Conservation (phyloP, 2,113 vertebrate species). For the Neomonachus schauinslandi region DNA sequence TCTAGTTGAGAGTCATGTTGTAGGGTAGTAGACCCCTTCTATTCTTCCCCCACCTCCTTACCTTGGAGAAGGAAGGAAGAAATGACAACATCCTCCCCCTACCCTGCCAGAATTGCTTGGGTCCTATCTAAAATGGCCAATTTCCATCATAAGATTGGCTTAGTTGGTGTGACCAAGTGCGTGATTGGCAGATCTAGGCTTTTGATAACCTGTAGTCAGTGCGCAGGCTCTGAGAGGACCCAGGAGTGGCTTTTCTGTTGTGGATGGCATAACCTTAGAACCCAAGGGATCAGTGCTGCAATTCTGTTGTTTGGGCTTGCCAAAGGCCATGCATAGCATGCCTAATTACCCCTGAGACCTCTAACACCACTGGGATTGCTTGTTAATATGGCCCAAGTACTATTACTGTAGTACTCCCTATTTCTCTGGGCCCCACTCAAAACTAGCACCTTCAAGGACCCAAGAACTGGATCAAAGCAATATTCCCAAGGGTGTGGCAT, state of each 20-base stretch:
- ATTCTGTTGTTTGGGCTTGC: not conserved
- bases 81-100: not conserved
- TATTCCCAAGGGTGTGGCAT: not conserved
- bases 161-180: not conserved
- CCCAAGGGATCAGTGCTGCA: not conserved
- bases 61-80: not conserved
- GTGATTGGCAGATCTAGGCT: not conserved
- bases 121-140: not conserved
- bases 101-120: not conserved
- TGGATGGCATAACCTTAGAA: not conserved
- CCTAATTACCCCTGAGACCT: not conserved
- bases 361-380: not conserved
- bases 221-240: not conserved
- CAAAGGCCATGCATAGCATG: not conserved
- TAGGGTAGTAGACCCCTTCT: not conserved
- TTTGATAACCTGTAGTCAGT: not conserved
- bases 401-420: not conserved
- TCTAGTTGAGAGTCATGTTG: not conserved
- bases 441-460: not conserved
- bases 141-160: not conserved
- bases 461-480: not conserved
- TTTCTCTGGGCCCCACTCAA: not conserved
- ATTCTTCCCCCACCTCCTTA: not conserved
- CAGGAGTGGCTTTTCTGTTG: not conserved
- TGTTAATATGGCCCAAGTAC: not conserved